Evolutionary conservation across 2,113 vertebrate species (phyloP), one percentile per base, ranked within the genome.

Genomic region (Istiophorus platypterus): DNA sequence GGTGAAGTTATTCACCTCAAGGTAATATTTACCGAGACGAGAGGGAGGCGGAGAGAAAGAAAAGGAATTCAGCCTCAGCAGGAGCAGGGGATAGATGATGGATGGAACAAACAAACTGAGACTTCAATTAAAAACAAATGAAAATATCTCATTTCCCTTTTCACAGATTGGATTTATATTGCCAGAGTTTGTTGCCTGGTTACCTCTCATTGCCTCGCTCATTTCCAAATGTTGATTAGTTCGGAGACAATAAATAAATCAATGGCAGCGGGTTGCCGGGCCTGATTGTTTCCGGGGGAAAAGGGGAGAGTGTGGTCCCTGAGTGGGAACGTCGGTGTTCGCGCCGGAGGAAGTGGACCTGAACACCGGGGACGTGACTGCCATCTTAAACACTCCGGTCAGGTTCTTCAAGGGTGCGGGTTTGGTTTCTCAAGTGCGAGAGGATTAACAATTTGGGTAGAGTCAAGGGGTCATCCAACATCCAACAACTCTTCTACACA

Each of bases 61-160:
- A 54, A 71, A 65, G 59, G 49, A 66, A 72, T 81, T 77, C 72
- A 78, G 18, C 62, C 62, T 74, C n/a, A 77, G 49, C 72, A 5
- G 52, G 49, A 78, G 80, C 9, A 2, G 45, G 73, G 65, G 68
- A 26, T 10, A n/a, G 74, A 54, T 81, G 89, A 92, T 85, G 79
- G 74, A 91, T 76, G 87, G 79, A 87, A 89, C 85, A 86, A 92
- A 89, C 88, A 85, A 85, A 92, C 71, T 74, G 80, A 80, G 84
- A 82, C 73, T 84, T 89, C 89, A 93, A 94, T 93, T 93, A 92
- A 88, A 90, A 91, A 90, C 66, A 91, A 93, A 95, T 88, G 82
- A 87, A 91, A 93, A 93, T 90, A 86, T 93, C 91, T 92, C 26
- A 94, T 94, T 93, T 95, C 88, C 87, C 79, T 72, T 81, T 74